Base-by-base conservation (phyloP, 1,140 invertebrate genomes). In the Camponotus vicinus region DNA sequence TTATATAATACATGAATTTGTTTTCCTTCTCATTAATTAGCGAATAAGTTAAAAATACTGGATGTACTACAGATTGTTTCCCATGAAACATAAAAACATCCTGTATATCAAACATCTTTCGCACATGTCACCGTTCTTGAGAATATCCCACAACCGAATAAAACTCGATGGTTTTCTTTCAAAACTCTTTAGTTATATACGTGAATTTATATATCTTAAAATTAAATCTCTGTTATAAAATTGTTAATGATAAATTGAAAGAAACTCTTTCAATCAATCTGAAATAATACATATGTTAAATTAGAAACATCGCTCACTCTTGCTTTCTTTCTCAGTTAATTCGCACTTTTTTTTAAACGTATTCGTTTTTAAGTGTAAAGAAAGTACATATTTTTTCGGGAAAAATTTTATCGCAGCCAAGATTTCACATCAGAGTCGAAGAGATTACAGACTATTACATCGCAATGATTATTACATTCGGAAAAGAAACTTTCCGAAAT, bases 231-330 rank as follows among this genome's bases (percentile, higher is more conserved):
- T 63, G 27, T 6, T 78, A 59, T 59, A 57, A 61, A 66, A 78
- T 66, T 2, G n/a, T 45, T 59, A 59, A 76, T 1, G 61, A 76
- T 76, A 76, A 76, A 61, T 76, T 61, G 32, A 52, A 52, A 52
- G 8, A 7, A 59, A 32, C 1, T 18, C 11, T 11, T 59, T 11
- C 9, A 42, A 76, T 3, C 3, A 52, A 52, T 52, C 15, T 18
- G 13, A 52, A 52, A 52, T 52, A 52, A 15, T 52, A 13, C 15
- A 15, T 13, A 80, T 70, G 59, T 57, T 21, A 80, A 69, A 52
- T 37, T 52, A 21, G 13, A 76, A 40, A 80, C 32, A 55, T 52
- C 8, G 45, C 70, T 40, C 9, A 7, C 37, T 32, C 27, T 45
- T 13, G 2, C 15, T 59, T 32, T 18, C 40, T 37, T 61, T 40